phyloP scores from a whole-genome alignment of 1,140 invertebrate species.

The Rhopalosiphum maidis region DNA sequence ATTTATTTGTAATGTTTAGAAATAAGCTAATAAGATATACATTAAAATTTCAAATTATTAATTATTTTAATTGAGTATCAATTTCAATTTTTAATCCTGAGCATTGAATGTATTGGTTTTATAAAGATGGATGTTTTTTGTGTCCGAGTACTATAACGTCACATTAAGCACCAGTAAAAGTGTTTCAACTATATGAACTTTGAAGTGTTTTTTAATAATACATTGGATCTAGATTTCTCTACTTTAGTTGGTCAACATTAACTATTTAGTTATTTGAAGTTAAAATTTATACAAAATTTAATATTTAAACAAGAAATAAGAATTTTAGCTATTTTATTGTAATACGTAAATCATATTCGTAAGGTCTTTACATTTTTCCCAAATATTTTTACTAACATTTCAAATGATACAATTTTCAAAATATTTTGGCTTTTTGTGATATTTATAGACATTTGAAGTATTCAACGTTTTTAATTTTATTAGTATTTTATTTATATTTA shows the following conservation, averaged over 20 bases:
- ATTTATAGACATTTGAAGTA: too few relatives aligned
- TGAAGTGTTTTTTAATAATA: background rate
- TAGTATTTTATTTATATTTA: too few relatives aligned
- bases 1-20: too few relatives aligned
- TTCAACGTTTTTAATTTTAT: too few relatives aligned
- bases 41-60: too few relatives aligned
- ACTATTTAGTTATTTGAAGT: background rate
- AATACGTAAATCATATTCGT: background rate
- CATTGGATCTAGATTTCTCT: background rate
- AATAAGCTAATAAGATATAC: too few relatives aligned
- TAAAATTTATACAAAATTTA: background rate
- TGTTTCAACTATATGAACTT: background rate
- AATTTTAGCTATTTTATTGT: background rate
- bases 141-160: too few relatives aligned
- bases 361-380: background rate
- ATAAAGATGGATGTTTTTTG: too few relatives aligned
- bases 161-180: background rate
- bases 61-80: background rate
- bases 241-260: background rate
- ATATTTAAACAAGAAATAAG: too few relatives aligned
- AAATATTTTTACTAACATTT: too few relatives aligned
- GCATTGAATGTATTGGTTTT: background rate
- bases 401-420: too few relatives aligned
- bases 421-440: too few relatives aligned
- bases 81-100: background rate